These are phyloP conservation scores for Megastigmus dorsalis DNA, from an alignment of 2,888 invertebrate species.

Conservation along the genomic window DNA sequence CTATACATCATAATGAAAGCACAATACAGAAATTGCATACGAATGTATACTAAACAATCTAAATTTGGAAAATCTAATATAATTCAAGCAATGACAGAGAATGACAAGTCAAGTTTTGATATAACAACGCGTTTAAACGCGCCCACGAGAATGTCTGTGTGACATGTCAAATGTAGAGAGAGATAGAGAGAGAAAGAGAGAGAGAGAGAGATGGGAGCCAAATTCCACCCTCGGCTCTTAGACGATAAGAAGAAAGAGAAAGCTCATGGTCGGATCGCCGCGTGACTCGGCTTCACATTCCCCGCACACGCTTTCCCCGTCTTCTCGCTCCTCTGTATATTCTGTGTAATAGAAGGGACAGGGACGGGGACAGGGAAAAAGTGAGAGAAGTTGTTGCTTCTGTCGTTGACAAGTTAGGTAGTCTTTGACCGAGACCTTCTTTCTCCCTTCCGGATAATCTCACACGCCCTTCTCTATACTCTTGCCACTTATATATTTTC, in stretches of 20 bases:
- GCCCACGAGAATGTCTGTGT: neutral
- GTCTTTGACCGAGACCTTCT: conserved; percentile 33
- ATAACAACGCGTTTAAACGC: neutral
- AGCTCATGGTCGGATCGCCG: neutral
- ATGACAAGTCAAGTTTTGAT: neutral
- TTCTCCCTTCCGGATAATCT: neutral
- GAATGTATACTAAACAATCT: no score
- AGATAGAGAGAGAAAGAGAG: neutral
- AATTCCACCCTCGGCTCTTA: neutral
- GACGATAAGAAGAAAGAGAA: conserved; percentile 25
- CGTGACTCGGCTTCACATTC: neutral
- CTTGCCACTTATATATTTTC: neutral
- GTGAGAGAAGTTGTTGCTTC: conserved; percentile 37
- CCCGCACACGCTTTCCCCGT: neutral
- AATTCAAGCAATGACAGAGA: no score
- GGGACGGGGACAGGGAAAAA: no score
- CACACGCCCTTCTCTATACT: neutral
- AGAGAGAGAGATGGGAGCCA: neutral
- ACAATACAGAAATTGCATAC: no score
- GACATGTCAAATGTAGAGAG: neutral
- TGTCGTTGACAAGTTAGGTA: conserved; percentile 46
- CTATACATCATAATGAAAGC: no score
- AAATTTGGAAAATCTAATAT: no score
- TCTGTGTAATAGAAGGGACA: conserved; percentile 11
- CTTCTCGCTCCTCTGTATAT: neutral